Evolutionary conservation across 2,888 invertebrate genomes (phyloP).

Genomic region (Drosophila limbata): DNA sequence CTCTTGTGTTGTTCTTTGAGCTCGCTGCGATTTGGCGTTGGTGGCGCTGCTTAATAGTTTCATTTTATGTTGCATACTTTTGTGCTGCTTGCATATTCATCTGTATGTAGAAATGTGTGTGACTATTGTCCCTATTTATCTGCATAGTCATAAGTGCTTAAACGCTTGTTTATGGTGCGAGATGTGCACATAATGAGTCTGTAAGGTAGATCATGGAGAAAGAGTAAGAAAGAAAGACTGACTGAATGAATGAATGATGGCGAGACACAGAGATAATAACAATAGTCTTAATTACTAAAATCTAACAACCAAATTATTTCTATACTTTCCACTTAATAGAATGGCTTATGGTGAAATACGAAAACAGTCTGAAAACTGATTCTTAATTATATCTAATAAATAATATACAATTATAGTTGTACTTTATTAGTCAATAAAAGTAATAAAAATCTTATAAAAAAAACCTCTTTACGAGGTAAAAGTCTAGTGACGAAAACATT

Average conservation of each 20-base stretch:
- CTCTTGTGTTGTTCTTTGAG: slow-evolving; percentile 7
- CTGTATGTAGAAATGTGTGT: neutral
- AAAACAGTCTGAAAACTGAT: too few species aligned
- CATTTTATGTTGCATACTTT: slow-evolving; percentile 58
- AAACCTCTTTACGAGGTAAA: too few species aligned
- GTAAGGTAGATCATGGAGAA: neutral
- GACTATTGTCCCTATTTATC: neutral
- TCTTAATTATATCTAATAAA: too few species aligned
- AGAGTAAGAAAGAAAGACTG: neutral
- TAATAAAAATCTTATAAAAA: too few species aligned
- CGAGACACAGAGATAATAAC: neutral
- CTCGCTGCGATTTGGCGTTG: slow-evolving; percentile 27
- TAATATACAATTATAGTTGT: too few species aligned
- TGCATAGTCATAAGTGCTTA: slow-evolving; percentile 31
- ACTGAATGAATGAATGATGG: neutral
- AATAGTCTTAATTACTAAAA: too few species aligned
- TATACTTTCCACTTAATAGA: too few species aligned
- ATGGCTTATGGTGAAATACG: too few species aligned
- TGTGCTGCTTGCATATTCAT: slow-evolving; percentile 30
- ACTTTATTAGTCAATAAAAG: neutral
- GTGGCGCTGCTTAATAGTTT: slow-evolving; percentile 54
- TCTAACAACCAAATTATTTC: too few species aligned
- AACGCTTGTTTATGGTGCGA: slow-evolving; percentile 32
- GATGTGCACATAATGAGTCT: slow-evolving; percentile 11
- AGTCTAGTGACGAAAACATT: too few species aligned